Conservation (phyloP, 2,797 vertebrate species). For the Ispidina picta region DNA sequence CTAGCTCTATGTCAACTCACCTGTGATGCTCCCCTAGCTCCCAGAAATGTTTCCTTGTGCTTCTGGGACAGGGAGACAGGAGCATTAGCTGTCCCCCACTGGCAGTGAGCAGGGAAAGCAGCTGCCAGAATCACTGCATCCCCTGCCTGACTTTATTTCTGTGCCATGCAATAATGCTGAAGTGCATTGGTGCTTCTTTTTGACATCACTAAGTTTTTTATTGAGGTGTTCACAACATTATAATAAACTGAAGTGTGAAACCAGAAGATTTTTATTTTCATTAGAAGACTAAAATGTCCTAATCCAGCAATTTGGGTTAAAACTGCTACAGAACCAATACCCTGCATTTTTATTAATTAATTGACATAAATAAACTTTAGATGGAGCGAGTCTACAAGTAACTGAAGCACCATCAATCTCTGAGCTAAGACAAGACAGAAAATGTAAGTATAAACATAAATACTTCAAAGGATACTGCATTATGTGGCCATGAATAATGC, state of each 20-base stretch:
- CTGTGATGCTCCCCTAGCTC: background rate
- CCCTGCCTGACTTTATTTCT: background rate
- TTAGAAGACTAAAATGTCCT: background rate
- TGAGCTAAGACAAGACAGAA: conserved; percentile 24
- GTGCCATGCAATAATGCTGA: too few species aligned
- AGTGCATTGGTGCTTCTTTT: background rate
- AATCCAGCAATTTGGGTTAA: background rate
- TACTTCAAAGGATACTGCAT: conserved; percentile 32
- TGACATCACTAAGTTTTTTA: background rate
- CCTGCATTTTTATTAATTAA: background rate
- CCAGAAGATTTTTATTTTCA: background rate
- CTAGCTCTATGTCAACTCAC: background rate
- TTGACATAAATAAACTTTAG: conserved; percentile 19
- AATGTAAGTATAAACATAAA: conserved; percentile 23
- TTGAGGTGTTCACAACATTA: background rate
- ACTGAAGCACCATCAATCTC: conserved; percentile 20
- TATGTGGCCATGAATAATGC: conserved; percentile 66
- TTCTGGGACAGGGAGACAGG: background rate
- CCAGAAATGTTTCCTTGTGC: background rate
- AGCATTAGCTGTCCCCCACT: background rate
- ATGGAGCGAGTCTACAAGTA: conserved; percentile 31
- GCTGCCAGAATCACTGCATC: background rate
- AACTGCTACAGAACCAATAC: background rate
- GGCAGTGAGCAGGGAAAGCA: background rate
- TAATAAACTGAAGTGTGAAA: background rate